Base-by-base conservation (phyloP, 2,888 invertebrate species). In the Nesidiocoris tenuis region DNA sequence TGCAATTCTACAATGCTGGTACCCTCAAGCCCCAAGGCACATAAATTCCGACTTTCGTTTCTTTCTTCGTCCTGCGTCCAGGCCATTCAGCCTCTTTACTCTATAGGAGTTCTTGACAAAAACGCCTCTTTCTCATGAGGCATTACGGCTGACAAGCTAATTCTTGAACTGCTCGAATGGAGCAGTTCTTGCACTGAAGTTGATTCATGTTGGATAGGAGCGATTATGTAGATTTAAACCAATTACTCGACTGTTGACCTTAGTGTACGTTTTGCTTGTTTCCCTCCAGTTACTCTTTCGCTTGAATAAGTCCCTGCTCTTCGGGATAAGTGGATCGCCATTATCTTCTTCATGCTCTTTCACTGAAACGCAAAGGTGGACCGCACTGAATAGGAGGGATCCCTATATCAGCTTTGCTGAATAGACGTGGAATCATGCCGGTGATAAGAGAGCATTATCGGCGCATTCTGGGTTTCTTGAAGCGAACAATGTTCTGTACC, bases 201-300 rank as follows among this genome's bases (percentile, higher is more conserved):
- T 18, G 9, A 66, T 25, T 66, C 66, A 66, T 39, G 54, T 66
- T 16, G 54, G 18, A 54, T 66, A 17, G 2, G 25, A 19, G 39
- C 66, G 66, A 66, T 66, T 66, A 66, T 66, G 66, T 25, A 66
- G 19, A 66, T 66, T 19, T 19, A 1, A 54, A 12, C 39, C 66
- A 66, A 66, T 66, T 66, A 66, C 66, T 12, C 64, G 23, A 61
- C 3, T 18, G 61, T 21, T 64, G 24, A 24, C 17, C 64, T 24
- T 22, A 64, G 24, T 64, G 18, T 23, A n/a, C 64, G 22, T 63
- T 18, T 63, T 1, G 5, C 22, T 21, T 19, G 3, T 17, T 61
- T 61, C 61, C 12, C 39, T 39, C 39, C n/a, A n/a, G 39, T 39
- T 39, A 39, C 39, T 39, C 39, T 12, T 39, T 12, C 39, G 12